These are phyloP conservation scores for Petrocephalus schoutedeni DNA, from an alignment of 2,797 vertebrate genomes.

Conservation along the genomic window DNA sequence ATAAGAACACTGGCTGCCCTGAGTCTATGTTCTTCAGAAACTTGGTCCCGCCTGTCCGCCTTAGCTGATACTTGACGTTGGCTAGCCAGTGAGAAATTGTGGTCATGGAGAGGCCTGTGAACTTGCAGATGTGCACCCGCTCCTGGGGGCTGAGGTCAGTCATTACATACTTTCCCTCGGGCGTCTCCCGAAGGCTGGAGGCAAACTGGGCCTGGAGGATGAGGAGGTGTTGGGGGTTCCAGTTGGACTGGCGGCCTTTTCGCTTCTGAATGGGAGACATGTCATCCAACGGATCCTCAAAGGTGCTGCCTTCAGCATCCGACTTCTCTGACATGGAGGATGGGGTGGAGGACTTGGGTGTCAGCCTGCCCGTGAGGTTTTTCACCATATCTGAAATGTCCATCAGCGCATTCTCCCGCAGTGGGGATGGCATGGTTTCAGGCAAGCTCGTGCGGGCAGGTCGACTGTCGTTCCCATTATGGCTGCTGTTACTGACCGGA, in stretches of 20 bases:
- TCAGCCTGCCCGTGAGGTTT: conserved; percentile 73
- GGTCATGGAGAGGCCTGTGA: conserved; percentile 80
- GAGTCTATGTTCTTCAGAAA: conserved; percentile 81
- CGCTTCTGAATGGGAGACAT: conserved; percentile 72
- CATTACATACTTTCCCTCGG: conserved; percentile 75
- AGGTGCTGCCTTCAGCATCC: conserved; percentile 72
- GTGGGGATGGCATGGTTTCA: conserved; percentile 59
- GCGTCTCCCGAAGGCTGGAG: conserved; percentile 70
- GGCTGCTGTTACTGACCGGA: conserved; percentile 15
- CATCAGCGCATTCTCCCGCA: conserved; percentile 73
- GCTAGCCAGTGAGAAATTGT: conserved; percentile 82
- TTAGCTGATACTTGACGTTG: conserved; percentile 77
- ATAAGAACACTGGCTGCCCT: conserved; percentile 78
- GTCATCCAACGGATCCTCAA: conserved; percentile 73
- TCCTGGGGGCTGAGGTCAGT: conserved; percentile 76
- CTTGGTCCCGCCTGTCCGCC: conserved; percentile 79
- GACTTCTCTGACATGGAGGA: conserved; percentile 76
- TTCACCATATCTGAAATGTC: conserved; percentile 81
- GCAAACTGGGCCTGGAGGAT: conserved; percentile 79
- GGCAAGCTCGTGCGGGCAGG: conserved; percentile 55
- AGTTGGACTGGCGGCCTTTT: conserved; percentile 78
- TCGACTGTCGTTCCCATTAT: conserved; percentile 37
- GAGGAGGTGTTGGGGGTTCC: conserved; percentile 77
- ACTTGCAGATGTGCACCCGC: conserved; percentile 77
- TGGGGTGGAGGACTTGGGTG: conserved; percentile 74